phyloP scores from a whole-genome alignment of 2,113 vertebrate genomes.

The Vidua chalybeata region DNA sequence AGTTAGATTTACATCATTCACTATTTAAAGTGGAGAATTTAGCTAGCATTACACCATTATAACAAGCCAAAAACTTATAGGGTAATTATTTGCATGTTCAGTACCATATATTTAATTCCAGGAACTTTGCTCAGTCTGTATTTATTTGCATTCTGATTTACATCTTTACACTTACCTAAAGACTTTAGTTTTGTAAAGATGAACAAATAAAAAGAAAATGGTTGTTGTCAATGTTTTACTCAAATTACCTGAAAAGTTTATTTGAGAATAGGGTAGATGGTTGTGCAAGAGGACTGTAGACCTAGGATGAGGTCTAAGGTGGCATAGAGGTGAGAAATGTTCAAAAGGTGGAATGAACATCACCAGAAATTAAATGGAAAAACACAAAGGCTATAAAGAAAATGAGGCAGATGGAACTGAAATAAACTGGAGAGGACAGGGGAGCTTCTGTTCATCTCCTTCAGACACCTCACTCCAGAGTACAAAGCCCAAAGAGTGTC shows the following conservation, averaged over 20 bases:
- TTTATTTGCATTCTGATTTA: neutral
- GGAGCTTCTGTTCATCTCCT: neutral
- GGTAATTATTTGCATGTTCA: neutral
- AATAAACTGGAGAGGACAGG: neutral
- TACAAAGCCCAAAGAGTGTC: neutral
- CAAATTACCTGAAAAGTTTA: neutral
- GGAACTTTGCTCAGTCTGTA: neutral
- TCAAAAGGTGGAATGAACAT: neutral
- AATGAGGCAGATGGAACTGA: neutral
- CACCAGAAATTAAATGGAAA: neutral
- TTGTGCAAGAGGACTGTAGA: neutral
- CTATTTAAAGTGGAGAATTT: neutral
- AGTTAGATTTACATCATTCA: slow-evolving; percentile 16
- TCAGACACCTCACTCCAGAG: neutral
- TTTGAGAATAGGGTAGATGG: neutral
- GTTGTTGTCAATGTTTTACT: neutral
- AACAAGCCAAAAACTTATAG: neutral
- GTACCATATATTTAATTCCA: neutral
- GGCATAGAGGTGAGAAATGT: neutral
- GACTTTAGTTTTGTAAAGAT: neutral
- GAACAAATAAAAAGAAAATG: neutral
- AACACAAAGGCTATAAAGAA: neutral
- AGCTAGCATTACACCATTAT: neutral
- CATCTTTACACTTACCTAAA: neutral
- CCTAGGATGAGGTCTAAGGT: neutral